These are phyloP conservation scores for Rhodophaea formosa DNA, from an alignment of 2,888 invertebrate genomes.

Conservation along the genomic window DNA sequence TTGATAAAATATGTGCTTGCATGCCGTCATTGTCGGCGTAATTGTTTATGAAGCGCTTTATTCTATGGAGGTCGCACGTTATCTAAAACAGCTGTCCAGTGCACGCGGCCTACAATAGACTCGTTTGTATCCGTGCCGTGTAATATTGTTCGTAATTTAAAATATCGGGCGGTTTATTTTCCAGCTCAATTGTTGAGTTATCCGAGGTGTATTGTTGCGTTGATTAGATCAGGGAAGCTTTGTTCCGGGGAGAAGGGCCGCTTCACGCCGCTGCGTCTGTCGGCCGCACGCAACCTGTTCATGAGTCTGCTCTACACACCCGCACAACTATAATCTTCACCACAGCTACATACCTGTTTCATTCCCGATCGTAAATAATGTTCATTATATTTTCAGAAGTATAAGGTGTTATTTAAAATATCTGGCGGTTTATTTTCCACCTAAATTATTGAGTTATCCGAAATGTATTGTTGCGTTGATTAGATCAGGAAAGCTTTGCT, in stretches of 20 bases:
- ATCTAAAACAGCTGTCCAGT: slow-evolving; percentile 76
- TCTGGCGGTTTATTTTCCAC: slow-evolving; percentile 66
- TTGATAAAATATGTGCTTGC: background rate
- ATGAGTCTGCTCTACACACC: slow-evolving; percentile 28
- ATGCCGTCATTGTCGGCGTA: slow-evolving; percentile 12
- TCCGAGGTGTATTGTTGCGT: slow-evolving; percentile 74
- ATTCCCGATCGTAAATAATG: too few species aligned
- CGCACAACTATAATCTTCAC: background rate
- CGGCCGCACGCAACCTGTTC: slow-evolving; percentile 56
- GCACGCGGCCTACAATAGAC: slow-evolving; percentile 70
- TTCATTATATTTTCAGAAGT: too few species aligned
- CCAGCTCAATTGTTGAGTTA: slow-evolving; percentile 64
- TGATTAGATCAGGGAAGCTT: slow-evolving; percentile 76
- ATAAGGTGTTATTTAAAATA: slow-evolving; percentile 78
- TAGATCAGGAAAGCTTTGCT: slow-evolving; percentile 76
- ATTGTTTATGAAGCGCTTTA: slow-evolving; percentile 42
- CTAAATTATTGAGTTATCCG: slow-evolving; percentile 65
- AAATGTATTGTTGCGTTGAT: slow-evolving; percentile 77
- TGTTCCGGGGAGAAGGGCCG: slow-evolving; percentile 65
- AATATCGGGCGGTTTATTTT: slow-evolving; percentile 70
- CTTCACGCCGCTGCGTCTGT: slow-evolving; percentile 56
- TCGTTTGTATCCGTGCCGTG: slow-evolving; percentile 68
- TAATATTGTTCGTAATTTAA: slow-evolving; percentile 78
- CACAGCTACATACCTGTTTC: too few species aligned
- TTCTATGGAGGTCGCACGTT: slow-evolving; percentile 72